Evolutionary conservation across 2,797 vertebrate species (phyloP).

Genomic region (Echiichthys vipera): DNA sequence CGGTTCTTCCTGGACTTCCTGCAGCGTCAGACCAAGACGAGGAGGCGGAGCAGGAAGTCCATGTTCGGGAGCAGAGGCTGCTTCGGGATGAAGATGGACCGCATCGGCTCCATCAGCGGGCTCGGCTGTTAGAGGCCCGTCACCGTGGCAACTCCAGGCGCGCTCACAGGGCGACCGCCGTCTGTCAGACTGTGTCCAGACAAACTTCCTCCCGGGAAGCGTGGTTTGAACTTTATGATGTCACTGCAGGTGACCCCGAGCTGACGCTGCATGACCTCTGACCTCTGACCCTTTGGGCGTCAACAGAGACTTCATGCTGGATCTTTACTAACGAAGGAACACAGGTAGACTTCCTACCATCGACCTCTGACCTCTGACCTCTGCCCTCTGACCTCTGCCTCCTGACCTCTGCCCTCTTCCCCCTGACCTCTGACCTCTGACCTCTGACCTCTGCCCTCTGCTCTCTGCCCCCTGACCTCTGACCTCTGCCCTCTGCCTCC

Average conservation of each 20-base stretch:
- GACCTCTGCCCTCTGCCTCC: too few relatives aligned
- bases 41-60: constrained; percentile 75
- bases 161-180: too few relatives aligned
- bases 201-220: too few relatives aligned
- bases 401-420: too few relatives aligned
- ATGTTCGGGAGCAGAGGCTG: constrained; percentile 77
- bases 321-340: constrained; percentile 33
- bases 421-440: too few relatives aligned
- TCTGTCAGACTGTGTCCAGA: too few relatives aligned
- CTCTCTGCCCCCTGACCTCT: too few relatives aligned
- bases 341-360: constrained; percentile 28
- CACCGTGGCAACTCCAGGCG: background rate
- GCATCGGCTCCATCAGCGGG: constrained; percentile 84
- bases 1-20: constrained; percentile 75
- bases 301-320: constrained; percentile 52
- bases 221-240: too few relatives aligned
- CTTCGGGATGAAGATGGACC: constrained; percentile 87
- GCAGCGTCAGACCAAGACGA: constrained; percentile 61
- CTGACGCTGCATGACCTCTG: too few relatives aligned
- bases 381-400: too few relatives aligned
- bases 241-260: too few relatives aligned
- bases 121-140: constrained; percentile 77
- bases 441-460: too few relatives aligned
- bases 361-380: constrained; percentile 58
- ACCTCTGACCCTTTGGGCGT: constrained; percentile 61